These are phyloP conservation scores for Eubasilissa regina DNA, from an alignment of 1,140 invertebrate species.

Conservation along the genomic window DNA sequence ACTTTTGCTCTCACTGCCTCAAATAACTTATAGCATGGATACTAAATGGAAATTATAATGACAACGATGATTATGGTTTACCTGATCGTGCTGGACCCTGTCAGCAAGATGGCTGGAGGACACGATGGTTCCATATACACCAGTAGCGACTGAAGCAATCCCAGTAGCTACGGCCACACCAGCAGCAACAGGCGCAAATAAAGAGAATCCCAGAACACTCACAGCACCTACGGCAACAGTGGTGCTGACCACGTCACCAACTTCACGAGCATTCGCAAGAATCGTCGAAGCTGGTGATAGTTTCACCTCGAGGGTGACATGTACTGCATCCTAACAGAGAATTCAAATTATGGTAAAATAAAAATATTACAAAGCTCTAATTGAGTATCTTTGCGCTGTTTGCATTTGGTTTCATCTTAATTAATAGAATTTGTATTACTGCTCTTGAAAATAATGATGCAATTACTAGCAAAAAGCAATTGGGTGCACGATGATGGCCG, in stretches of 20 bases:
- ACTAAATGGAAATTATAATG: too few species aligned
- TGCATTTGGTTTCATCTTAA: too few species aligned
- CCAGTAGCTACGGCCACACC: conserved; percentile 31
- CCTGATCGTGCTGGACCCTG: conserved; percentile 61
- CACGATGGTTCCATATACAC: conserved; percentile 18
- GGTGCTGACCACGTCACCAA: conserved; percentile 19
- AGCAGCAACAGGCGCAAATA: conserved; percentile 47
- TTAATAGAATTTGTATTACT: too few species aligned
- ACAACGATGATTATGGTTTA: conserved; percentile 46
- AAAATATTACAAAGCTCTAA: neutral
- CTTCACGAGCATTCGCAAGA: conserved; percentile 1
- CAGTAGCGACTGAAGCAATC: conserved; percentile 33
- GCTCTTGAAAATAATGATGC: too few species aligned
- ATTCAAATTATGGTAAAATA: neutral
- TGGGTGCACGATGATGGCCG: too few species aligned
- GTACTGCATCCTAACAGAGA: conserved; percentile 19
- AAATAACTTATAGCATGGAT: too few species aligned
- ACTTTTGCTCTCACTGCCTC: too few species aligned
- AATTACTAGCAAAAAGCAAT: too few species aligned
- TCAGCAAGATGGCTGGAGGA: conserved; percentile 46
- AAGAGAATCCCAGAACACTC: conserved; percentile 45
- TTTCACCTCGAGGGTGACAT: conserved; percentile 1
- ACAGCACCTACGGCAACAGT: conserved; percentile 39
- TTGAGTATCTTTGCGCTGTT: neutral
- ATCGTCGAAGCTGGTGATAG: conserved; percentile 43